A percentile compares a stretch with the other conserved stretches of the same genome.
phyloP scores from a whole-genome alignment of 2,797 vertebrate species.

The Onychomys leucogaster region DNA sequence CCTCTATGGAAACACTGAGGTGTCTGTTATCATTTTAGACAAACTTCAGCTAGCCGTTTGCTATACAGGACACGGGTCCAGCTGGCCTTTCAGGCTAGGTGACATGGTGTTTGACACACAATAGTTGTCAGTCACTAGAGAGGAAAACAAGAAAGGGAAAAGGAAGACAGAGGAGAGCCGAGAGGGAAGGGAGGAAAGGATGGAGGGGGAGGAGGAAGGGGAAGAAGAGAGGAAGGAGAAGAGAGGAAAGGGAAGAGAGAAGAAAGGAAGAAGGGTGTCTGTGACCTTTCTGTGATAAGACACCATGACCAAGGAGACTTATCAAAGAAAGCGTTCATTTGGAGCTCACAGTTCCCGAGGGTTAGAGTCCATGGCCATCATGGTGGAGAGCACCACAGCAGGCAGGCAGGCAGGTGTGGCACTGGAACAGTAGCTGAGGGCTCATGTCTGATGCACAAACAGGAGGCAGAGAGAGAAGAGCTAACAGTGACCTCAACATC shows the following conservation, averaged over 20 bases:
- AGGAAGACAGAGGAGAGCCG: too few species aligned
- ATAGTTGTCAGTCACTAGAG: rapidly evolving
- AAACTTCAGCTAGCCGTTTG: rapidly evolving
- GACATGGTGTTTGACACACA: rapidly evolving
- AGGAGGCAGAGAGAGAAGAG: neutral
- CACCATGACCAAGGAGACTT: neutral
- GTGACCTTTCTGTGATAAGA: neutral
- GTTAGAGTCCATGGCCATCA: neutral
- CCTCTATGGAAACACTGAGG: neutral
- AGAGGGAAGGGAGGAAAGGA: rapidly evolving
- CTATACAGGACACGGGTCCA: neutral
- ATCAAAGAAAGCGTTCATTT: neutral
- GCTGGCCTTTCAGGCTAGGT: rapidly evolving
- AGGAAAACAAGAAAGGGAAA: neutral
- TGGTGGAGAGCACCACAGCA: rapidly evolving
- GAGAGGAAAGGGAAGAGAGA: too few species aligned
- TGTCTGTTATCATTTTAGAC: neutral
- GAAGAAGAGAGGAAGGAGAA: rapidly evolving
- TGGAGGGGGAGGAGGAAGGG: rapidly evolving
- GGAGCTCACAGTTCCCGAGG: too few species aligned
- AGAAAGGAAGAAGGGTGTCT: rapidly evolving
- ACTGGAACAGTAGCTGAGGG: too few species aligned
- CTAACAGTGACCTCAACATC: neutral
- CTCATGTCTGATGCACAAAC: too few species aligned
- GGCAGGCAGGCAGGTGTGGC: neutral